A percentile compares a stretch with the other conserved stretches of the same genome.
phyloP scores from a whole-genome alignment of 2,113 vertebrate genomes.

The Syngnathus scovelli region DNA sequence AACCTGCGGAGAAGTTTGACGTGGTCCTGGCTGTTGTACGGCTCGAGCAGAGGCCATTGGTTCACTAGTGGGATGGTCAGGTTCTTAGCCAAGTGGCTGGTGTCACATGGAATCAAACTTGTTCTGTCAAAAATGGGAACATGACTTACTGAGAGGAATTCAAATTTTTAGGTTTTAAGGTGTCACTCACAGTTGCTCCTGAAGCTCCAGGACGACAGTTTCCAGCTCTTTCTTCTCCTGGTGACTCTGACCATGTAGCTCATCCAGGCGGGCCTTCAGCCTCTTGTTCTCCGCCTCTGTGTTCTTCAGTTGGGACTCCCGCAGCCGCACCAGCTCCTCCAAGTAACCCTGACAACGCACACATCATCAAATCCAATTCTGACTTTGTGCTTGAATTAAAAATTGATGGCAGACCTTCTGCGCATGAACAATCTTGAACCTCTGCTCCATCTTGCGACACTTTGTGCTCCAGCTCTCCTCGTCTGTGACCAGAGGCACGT shows the following conservation, averaged over 20 bases:
- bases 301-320: conserved; percentile 95
- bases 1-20: conserved; percentile 87
- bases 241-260: conserved; percentile 81
- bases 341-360: conserved; percentile 80
- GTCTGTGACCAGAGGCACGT: conserved; percentile 85
- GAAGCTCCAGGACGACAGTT: conserved; percentile 87
- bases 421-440: conserved; percentile 93
- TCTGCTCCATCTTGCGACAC: conserved; percentile 97
- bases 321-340: conserved; percentile 90
- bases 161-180: background rate
- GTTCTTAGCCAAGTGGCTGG: conserved; percentile 82
- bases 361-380: background rate
- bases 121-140: conserved; percentile 70
- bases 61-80: conserved; percentile 82
- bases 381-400: no score
- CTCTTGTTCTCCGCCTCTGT: conserved; percentile 88
- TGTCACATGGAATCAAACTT: conserved; percentile 87
- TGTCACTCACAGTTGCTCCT: conserved; percentile 88
- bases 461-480: conserved; percentile 97
- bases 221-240: conserved; percentile 92
- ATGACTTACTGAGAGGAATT: background rate
- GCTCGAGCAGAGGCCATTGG: conserved; percentile 82
- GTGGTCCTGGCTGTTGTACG: conserved; percentile 74
- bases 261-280: conserved; percentile 81
- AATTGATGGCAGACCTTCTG: conserved; percentile 78